Percentiles rank a stretch among this genome's conserved stretches.
Conservation (phyloP, 1,140 invertebrate genomes). For the Lepidotrigona ventralis region DNA sequence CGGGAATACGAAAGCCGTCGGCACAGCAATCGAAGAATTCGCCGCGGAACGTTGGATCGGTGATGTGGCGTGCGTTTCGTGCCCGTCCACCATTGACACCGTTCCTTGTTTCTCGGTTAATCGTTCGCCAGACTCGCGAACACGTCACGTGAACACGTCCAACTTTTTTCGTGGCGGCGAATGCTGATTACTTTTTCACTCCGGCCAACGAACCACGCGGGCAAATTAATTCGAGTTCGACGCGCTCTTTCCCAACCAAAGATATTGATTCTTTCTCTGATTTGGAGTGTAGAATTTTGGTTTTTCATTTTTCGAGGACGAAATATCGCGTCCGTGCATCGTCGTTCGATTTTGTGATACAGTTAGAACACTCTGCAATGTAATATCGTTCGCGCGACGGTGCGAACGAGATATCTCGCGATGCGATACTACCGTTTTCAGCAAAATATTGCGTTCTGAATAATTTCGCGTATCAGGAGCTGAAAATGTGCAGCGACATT, state of each 20-base stretch:
- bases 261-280: slow-evolving; percentile 39
- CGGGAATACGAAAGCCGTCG: neutral
- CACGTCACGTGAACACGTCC: slow-evolving; percentile 29
- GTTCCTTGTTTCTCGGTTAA: slow-evolving; percentile 42
- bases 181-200: slow-evolving; percentile 43
- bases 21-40: neutral
- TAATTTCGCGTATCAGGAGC: no score
- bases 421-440: no score
- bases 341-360: no score
- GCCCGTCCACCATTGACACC: slow-evolving; percentile 44
- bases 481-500: no score
- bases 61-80: slow-evolving; percentile 16
- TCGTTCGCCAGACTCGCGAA: slow-evolving; percentile 21
- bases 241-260: neutral
- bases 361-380: no score
- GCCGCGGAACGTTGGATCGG: neutral
- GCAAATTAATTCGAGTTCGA: slow-evolving; percentile 42
- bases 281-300: slow-evolving; percentile 8
- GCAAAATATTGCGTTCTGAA: no score
- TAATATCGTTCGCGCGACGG: no score
- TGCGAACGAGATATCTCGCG: no score
- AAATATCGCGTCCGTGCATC: no score
- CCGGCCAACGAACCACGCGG: slow-evolving; percentile 21
- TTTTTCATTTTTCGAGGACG: neutral
- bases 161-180: slow-evolving; percentile 33